Percentiles rank a stretch among this genome's conserved stretches.
Evolutionary conservation across 2,113 vertebrate species (phyloP).

Genomic region (Suncus etruscus): DNA sequence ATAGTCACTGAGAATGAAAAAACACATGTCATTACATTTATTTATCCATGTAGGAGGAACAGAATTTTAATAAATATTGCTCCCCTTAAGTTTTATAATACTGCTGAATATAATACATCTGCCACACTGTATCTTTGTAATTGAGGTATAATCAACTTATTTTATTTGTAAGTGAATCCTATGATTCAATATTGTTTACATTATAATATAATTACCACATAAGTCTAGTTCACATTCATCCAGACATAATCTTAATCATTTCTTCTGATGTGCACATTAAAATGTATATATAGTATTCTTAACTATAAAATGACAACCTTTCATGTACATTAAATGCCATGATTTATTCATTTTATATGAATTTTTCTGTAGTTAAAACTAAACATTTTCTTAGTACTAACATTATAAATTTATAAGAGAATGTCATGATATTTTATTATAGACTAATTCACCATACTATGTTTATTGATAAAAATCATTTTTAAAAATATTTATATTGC

Average conservation of each 20-base stretch:
- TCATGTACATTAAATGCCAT: too few relatives aligned
- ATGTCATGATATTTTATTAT: not conserved
- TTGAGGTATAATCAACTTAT: not conserved
- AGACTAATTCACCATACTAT: not conserved
- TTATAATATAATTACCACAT: not conserved
- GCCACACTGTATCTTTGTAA: not conserved
- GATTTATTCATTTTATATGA: not conserved
- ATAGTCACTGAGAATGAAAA: constrained; percentile 70
- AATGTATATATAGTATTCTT: not conserved
- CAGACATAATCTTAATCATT: not conserved
- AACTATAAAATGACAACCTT: too few relatives aligned
- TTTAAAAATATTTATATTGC: not conserved
- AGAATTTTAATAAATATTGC: constrained; percentile 66
- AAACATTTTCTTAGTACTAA: constrained; percentile 40
- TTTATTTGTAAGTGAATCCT: not conserved
- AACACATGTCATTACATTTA: constrained; percentile 59
- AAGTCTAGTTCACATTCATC: not conserved
- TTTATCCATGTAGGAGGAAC: not conserved
- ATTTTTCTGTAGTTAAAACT: constrained; percentile 45
- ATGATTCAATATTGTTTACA: not conserved
- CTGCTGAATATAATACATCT: constrained; percentile 23
- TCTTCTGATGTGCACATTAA: not conserved
- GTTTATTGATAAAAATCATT: not conserved
- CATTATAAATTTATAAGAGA: constrained; percentile 4
- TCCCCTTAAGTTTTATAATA: not conserved